Evolutionary conservation across 1,140 invertebrate species (phyloP), one percentile per base, ranked within the genome.

Genomic region (Mya arenaria): DNA sequence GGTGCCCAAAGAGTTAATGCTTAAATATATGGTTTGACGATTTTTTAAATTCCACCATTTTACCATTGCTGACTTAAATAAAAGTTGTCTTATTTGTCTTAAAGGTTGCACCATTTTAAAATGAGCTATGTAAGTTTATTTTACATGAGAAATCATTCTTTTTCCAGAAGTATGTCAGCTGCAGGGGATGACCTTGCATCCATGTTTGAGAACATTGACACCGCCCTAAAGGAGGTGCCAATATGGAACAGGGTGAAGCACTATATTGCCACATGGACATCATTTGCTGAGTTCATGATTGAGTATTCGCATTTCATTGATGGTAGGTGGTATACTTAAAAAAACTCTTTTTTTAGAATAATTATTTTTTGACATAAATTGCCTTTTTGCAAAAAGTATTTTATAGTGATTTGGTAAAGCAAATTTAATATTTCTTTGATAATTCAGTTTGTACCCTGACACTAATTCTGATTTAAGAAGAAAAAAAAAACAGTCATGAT

Each of bases 181-280:
- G 41, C 10, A 44, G 19, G 41, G 10, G 10, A 44, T 19, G 41
- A 44, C 19, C 10, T 44, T 44, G 41, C 41, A 10, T 10, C 41
- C 10, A 44, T 44, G 41, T 44, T 44, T 19, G 41, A 10, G 10
- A 44, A 44, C 19, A 44, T 44, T 10, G 41, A 44, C 41, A 10
- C 41, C 41, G 19, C 19, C 10, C 19, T 44, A 10, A 19, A 19
- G 10, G 41, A 44, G 41, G 19, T 44, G 71, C 48, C 55, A 8
- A 6, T 74, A 10, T 74, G 71, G 71, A 74, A 74, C 34, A 30
- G 71, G 13, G 71, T 62, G 23, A 74, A 74, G 60, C 71, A 74
- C 37, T 74, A 74, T 39, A 60, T 56, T 23, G 41, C 25, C n/a
- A 74, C 71, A 74, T 74, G 71, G 71, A 39, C 56, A 19, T 25